phyloP scores from a whole-genome alignment of 2,113 vertebrate species.

The Oncorhynchus gorbuscha region DNA sequence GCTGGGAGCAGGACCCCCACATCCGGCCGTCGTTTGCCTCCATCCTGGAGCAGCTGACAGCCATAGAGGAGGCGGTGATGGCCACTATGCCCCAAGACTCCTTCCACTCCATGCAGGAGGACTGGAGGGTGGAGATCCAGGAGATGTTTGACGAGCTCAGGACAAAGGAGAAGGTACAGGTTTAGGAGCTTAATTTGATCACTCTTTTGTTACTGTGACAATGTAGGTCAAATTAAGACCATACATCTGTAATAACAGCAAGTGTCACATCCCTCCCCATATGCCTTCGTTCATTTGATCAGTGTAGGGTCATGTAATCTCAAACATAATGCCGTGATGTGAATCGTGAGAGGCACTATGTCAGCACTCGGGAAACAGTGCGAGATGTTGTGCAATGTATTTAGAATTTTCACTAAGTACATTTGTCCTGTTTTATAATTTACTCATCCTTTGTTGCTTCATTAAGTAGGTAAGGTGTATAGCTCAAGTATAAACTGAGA shows the following conservation, averaged over 20 bases:
- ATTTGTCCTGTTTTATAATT: background rate
- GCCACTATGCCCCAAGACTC: constrained; percentile 96
- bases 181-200: too few relatives aligned
- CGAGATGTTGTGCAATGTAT: background rate
- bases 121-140: constrained; percentile 97
- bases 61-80: constrained; percentile 88
- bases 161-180: constrained; percentile 91
- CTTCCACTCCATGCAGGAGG: constrained; percentile 97
- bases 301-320: too few relatives aligned
- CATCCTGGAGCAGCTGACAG: constrained; percentile 92
- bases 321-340: too few relatives aligned
- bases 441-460: background rate
- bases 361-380: background rate
- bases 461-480: background rate
- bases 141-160: constrained; percentile 95
- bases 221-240: too few relatives aligned
- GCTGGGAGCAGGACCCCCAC: constrained; percentile 96
- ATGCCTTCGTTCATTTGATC: too few relatives aligned
- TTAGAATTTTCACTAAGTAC: background rate
- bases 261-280: too few relatives aligned
- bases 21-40: constrained; percentile 90
- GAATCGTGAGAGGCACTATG: background rate
- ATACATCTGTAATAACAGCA: too few relatives aligned
- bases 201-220: too few relatives aligned
- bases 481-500: background rate